phyloP scores from a whole-genome alignment of 2,888 invertebrate species.

The Cephus pulcher region DNA sequence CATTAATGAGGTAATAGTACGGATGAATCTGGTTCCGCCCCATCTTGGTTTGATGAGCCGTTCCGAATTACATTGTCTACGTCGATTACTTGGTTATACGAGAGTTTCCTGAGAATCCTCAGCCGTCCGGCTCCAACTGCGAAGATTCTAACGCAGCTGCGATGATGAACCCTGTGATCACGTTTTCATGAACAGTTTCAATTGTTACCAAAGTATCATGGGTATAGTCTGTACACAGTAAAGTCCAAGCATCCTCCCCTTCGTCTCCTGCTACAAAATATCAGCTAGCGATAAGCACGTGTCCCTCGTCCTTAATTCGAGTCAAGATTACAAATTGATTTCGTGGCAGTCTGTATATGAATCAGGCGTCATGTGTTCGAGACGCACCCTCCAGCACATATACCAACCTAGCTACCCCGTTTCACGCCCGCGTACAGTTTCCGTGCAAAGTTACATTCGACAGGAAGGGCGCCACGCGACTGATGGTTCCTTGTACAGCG shows the following conservation, averaged over 20 bases:
- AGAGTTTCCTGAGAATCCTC: constrained; percentile 4
- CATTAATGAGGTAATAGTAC: constrained; percentile 63
- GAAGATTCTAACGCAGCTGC: not conserved
- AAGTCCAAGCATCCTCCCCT: not conserved
- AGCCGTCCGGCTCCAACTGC: not conserved
- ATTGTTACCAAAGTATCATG: not conserved
- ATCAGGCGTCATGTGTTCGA: constrained; percentile 66
- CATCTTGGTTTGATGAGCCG: constrained; percentile 62
- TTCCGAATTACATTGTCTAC: constrained; percentile 56
- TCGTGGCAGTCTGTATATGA: constrained; percentile 65
- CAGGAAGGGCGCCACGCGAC: not conserved
- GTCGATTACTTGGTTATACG: constrained; percentile 27
- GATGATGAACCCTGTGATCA: not conserved
- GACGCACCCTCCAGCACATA: constrained; percentile 60
- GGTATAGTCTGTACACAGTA: not conserved
- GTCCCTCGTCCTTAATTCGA: constrained; percentile 57
- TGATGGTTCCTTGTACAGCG: not conserved
- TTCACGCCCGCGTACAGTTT: constrained; percentile 26
- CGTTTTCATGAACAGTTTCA: not conserved
- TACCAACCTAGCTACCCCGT: constrained; percentile 28
- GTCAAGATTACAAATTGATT: constrained; percentile 67
- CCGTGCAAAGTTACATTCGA: constrained; percentile 22
- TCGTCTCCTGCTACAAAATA: not conserved
- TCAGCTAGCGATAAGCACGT: not conserved
- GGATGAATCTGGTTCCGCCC: constrained; percentile 45